phyloP scores from a whole-genome alignment of 2,888 invertebrate genomes.

The Sclerodermus sp. region DNA sequence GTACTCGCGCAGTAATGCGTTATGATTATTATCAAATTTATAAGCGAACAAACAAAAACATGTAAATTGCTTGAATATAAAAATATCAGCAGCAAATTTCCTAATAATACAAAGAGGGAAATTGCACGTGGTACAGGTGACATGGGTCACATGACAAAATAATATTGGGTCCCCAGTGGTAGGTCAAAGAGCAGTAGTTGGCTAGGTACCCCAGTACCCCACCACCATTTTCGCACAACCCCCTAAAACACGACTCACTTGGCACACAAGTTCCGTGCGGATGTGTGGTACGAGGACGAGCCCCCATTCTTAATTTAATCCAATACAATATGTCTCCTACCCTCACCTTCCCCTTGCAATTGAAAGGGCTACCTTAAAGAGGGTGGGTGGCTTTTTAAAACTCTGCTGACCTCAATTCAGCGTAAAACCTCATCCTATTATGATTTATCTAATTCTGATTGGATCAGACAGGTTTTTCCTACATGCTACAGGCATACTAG shows the following conservation, averaged over 20 bases:
- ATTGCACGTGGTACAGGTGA: slow-evolving; percentile 40
- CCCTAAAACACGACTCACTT: slow-evolving; percentile 51
- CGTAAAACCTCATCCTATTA: slow-evolving; percentile 56
- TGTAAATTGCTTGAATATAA: too few relatives aligned
- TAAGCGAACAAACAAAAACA: too few relatives aligned
- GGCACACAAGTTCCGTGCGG: slow-evolving; percentile 51
- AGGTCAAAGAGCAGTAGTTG: background rate
- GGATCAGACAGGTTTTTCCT: slow-evolving; percentile 46
- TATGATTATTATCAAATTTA: too few relatives aligned
- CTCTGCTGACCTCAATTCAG: slow-evolving; percentile 50
- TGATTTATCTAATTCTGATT: slow-evolving; percentile 50
- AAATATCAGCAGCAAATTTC: too few relatives aligned
- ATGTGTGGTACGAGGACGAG: slow-evolving; percentile 37
- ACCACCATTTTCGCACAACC: slow-evolving; percentile 2
- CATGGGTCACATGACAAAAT: slow-evolving; percentile 47
- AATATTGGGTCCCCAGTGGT: slow-evolving; percentile 24
- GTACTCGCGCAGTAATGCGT: too few relatives aligned
- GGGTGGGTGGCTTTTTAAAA: slow-evolving; percentile 55
- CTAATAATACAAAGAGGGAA: too few relatives aligned
- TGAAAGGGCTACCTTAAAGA: slow-evolving; percentile 40
- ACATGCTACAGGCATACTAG: too few relatives aligned
- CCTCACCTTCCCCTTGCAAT: slow-evolving; percentile 29
- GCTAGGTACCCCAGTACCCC: background rate
- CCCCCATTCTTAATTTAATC: slow-evolving; percentile 54
- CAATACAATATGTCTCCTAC: slow-evolving; percentile 55